phyloP scores from a whole-genome alignment of 2,113 vertebrate species.

The Psammodynastes pulverulentus region DNA sequence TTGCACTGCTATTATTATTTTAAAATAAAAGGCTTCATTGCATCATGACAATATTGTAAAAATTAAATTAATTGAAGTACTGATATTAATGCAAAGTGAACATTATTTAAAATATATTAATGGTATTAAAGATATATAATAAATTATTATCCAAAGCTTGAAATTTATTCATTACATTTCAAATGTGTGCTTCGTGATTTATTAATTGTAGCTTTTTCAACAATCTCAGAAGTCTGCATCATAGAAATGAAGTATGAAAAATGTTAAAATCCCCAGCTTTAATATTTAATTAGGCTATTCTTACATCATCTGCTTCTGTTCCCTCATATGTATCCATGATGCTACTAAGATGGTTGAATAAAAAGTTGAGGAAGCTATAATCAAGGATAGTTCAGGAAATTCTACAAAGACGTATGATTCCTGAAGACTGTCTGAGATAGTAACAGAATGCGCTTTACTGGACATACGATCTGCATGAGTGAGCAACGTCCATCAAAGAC shows the following conservation, averaged over 20 bases:
- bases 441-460: background rate
- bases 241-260: background rate
- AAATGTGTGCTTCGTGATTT: background rate
- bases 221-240: background rate
- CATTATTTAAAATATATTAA: background rate
- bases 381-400: background rate
- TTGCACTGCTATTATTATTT: background rate
- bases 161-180: background rate
- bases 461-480: background rate
- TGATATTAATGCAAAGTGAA: background rate
- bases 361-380: background rate
- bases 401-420: background rate
- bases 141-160: background rate
- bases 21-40: background rate
- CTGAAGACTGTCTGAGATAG: background rate
- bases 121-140: background rate
- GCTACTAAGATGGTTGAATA: background rate
- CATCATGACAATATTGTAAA: background rate
- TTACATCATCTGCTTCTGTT: background rate
- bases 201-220: background rate
- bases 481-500: background rate
- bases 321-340: background rate
- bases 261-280: background rate
- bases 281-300: background rate
- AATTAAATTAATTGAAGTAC: background rate